Evolutionary conservation across 2,888 invertebrate species (phyloP), one percentile per base, ranked within the genome.

Genomic region (Cheilosia urbana): DNA sequence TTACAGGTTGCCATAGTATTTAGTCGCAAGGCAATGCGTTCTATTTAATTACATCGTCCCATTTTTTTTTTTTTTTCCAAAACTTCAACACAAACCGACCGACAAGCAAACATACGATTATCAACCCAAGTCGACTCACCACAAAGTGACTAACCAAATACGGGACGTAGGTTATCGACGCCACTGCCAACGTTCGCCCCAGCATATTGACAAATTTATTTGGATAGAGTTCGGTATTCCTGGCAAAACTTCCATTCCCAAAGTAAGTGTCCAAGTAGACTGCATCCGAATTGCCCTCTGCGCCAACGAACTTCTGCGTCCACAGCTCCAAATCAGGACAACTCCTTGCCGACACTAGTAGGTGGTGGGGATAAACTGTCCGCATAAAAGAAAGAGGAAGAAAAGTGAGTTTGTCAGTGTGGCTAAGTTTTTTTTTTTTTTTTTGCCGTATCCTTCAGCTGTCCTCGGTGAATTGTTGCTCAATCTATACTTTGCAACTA

Each of bases 231-330:
- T 91, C 89, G 87, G 87, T 89, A 79, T 88, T 88, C 73, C 77
- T 87, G 72, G 88, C 88, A 89, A 91, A 91, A 89, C 88, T 90
- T 89, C 88, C 88, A 89, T 90, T 91, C 79, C 89, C 89, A 87
- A 88, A 89, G 89, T 89, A 91, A 84, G 90, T 90, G 89, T 90
- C 89, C 88, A 92, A 88, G 79, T 89, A 89, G 76, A 90, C 78
- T 80, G 91, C 90, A 89, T 91, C 89, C 89, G 90, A 89, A 90
- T 91, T 91, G 87, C 90, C 90, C 83, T 88, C 84, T 84, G 88
- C 87, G 75, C 92, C 91, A 88, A 89, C 89, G 89, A 90, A 92
- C 89, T 91, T 91, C 89, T 92, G 92, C 89, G 92, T 91, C 91
- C 92, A 92, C 88, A 91, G 89, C 88, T 91, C 90, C 78, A 90